A percentile compares a stretch with the other conserved stretches of the same genome.
Evolutionary conservation across 2,888 invertebrate species (phyloP).

Genomic region (Augochlorella aurata): DNA sequence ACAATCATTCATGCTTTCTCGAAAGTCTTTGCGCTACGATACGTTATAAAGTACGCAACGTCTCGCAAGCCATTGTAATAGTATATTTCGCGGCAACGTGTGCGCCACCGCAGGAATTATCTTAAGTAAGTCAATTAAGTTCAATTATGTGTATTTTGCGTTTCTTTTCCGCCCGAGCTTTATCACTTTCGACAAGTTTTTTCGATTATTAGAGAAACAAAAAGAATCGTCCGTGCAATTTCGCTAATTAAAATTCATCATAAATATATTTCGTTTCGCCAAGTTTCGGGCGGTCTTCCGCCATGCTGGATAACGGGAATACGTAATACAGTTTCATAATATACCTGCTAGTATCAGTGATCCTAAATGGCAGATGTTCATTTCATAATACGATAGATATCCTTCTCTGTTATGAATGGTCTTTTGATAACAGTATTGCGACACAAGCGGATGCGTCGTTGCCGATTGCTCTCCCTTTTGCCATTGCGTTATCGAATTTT

Average conservation of each 20-base stretch:
- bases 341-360: background rate
- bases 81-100: background rate
- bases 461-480: background rate
- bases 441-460: conserved; percentile 7
- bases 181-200: background rate
- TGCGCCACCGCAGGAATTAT: conserved; percentile 40
- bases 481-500: conserved; percentile 29
- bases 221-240: background rate
- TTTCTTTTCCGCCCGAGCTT: background rate
- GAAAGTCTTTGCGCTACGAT: background rate
- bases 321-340: background rate
- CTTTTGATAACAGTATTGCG: conserved; percentile 20
- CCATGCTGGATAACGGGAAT: background rate
- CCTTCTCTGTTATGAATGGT: conserved; percentile 12
- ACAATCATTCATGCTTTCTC: too few species aligned
- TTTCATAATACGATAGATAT: conserved; percentile 9
- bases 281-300: background rate
- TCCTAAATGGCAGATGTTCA: background rate
- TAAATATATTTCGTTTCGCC: background rate
- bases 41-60: background rate
- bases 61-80: background rate
- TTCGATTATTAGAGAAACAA: background rate
- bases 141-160: conserved; percentile 40
- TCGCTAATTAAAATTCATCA: background rate
- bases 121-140: conserved; percentile 52